These are phyloP conservation scores for Drosophila engyochracea DNA, from an alignment of 2,888 invertebrate species.

Conservation along the genomic window DNA sequence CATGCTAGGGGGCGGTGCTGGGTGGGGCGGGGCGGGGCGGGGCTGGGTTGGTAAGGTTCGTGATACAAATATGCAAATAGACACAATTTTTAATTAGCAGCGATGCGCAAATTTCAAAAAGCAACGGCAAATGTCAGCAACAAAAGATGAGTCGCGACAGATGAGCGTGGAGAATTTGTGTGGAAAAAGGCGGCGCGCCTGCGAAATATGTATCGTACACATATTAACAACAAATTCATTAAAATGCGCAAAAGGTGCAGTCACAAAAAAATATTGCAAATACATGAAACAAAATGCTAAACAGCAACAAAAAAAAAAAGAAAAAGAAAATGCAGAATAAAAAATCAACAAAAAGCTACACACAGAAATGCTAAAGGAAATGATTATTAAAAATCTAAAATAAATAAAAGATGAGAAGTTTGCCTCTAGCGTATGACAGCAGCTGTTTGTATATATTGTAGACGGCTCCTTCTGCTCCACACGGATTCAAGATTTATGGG, in stretches of 20 bases:
- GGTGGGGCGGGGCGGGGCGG: background rate
- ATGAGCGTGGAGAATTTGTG: constrained; percentile 50
- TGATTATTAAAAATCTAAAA: constrained; percentile 79
- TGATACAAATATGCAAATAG: constrained; percentile 79
- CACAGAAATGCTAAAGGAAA: constrained; percentile 54
- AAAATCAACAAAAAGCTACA: background rate
- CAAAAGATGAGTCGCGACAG: constrained; percentile 70
- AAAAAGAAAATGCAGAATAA: background rate
- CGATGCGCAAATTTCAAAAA: constrained; percentile 77
- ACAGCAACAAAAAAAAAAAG: constrained; percentile 21
- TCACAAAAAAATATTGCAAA: constrained; percentile 25
- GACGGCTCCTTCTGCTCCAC: background rate
- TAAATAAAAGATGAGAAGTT: constrained; percentile 76
- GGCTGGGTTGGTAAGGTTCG: constrained; percentile 4
- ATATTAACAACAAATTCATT: constrained; percentile 78
- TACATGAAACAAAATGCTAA: constrained; percentile 62
- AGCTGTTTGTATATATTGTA: constrained; percentile 70
- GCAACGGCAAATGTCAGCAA: constrained; percentile 73
- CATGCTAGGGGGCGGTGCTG: background rate
- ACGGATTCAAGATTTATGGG: constrained; percentile 70
- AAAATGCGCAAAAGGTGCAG: constrained; percentile 67
- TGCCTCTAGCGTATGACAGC: constrained; percentile 74
- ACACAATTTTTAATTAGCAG: constrained; percentile 81
- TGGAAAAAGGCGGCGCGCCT: constrained; percentile 46
- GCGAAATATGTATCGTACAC: constrained; percentile 54